Percentiles rank a stretch among this genome's conserved stretches.
phyloP scores from a whole-genome alignment of 1,140 invertebrate genomes.

The Lerema accius region DNA sequence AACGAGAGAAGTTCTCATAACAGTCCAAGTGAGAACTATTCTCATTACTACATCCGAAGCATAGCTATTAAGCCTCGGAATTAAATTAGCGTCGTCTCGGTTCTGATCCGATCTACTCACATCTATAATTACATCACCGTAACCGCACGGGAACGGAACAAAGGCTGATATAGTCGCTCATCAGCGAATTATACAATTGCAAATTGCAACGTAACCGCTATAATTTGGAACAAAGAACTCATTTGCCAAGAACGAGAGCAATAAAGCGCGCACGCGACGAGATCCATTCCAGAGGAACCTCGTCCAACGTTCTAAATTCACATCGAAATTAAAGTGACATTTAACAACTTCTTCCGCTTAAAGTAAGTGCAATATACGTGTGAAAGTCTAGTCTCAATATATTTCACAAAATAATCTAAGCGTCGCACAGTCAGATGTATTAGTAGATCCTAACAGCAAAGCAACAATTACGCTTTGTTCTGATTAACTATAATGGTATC shows the following conservation, averaged over 20 bases:
- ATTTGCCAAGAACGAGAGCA: conserved; percentile 50
- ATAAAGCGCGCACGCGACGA: conserved; percentile 59
- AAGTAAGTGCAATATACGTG: too few species aligned
- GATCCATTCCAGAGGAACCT: too few species aligned
- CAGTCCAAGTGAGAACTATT: conserved; percentile 1
- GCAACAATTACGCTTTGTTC: conserved; percentile 3
- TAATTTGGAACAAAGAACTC: conserved; percentile 71
- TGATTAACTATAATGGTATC: neutral
- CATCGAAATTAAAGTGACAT: too few species aligned
- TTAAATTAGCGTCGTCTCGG: conserved; percentile 4
- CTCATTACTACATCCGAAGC: conserved; percentile 4
- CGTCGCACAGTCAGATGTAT: too few species aligned
- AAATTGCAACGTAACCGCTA: conserved; percentile 61
- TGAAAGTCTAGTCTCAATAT: too few species aligned
- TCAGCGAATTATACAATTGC: conserved; percentile 62
- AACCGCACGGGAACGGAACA: conserved; percentile 36
- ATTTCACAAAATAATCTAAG: too few species aligned
- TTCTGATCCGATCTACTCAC: conserved; percentile 1
- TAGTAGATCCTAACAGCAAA: too few species aligned
- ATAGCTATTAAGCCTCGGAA: conserved; percentile 5
- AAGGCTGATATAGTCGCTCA: conserved; percentile 48
- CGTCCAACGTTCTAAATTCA: too few species aligned
- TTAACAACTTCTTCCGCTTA: too few species aligned
- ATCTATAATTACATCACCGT: conserved; percentile 30
- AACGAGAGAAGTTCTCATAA: neutral